Conservation (phyloP, 2,113 vertebrate genomes). For the Cynocephalus volans region DNA sequence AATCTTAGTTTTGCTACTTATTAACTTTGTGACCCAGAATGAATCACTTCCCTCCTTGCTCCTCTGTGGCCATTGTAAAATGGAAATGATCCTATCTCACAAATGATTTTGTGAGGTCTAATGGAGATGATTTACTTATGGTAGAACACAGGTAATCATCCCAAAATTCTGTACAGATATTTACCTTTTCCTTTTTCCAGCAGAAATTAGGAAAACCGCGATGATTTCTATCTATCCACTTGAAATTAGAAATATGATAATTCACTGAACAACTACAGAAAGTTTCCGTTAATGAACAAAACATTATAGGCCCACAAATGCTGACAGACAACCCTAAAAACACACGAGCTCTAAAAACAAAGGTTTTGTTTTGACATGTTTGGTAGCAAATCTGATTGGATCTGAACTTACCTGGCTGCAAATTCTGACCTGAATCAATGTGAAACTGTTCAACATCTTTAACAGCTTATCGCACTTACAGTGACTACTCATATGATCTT, state of each 20-base stretch:
- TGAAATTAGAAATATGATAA: constrained; percentile 49
- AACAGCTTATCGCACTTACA: neutral
- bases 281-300: neutral
- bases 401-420: neutral
- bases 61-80: constrained; percentile 9
- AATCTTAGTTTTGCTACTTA: constrained; percentile 1
- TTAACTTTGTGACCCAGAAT: neutral
- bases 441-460: constrained; percentile 3
- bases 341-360: neutral
- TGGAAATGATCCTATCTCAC: neutral
- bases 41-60: neutral
- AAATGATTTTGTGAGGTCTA: neutral
- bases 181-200: neutral
- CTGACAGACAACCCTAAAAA: neutral
- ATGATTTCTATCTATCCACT: neutral
- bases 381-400: neutral
- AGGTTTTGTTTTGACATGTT: neutral
- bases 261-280: constrained; percentile 8
- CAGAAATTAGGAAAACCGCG: neutral
- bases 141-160: neutral
- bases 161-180: neutral
- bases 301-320: neutral
- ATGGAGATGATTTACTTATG: neutral
- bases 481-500: constrained; percentile 24
- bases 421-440: constrained; percentile 29